Conservation (phyloP, 2,113 vertebrate species). For the Chrysochloris asiatica region DNA sequence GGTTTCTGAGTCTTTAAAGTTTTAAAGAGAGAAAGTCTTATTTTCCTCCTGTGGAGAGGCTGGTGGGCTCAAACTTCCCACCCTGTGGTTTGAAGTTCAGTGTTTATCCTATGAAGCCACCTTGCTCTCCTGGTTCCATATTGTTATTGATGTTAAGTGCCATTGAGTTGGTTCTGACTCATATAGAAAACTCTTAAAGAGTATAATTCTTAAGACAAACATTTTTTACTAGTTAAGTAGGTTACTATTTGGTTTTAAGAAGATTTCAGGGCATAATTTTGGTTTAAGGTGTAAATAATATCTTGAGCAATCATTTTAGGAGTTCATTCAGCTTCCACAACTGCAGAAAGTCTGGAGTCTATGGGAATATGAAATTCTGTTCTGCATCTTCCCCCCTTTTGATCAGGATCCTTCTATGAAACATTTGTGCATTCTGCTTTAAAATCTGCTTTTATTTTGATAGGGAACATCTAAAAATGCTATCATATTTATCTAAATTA, state of each 20-base stretch:
- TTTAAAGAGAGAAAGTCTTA: no score
- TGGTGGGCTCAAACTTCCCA: no score
- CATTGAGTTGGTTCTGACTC: no score
- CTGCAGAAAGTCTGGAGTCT: not conserved
- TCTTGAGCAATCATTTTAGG: not conserved
- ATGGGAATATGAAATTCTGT: not conserved
- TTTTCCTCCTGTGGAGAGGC: no score
- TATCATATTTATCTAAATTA: not conserved
- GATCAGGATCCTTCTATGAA: not conserved
- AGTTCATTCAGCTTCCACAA: not conserved
- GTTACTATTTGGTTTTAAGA: not conserved
- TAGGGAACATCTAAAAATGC: not conserved
- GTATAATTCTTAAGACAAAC: not conserved
- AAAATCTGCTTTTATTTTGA: not conserved
- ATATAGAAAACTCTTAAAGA: not conserved
- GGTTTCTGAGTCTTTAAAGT: no score
- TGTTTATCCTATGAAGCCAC: no score
- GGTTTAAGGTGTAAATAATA: not conserved
- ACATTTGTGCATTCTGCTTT: conserved; percentile 1
- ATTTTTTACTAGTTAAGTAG: not conserved
- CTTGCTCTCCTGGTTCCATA: no score
- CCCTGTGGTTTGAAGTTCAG: no score
- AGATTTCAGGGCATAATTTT: not conserved
- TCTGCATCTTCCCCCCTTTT: not conserved
- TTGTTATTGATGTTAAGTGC: no score